Base-by-base conservation (phyloP, 2,888 invertebrate species). In the Nematopogon swammerdamellus region DNA sequence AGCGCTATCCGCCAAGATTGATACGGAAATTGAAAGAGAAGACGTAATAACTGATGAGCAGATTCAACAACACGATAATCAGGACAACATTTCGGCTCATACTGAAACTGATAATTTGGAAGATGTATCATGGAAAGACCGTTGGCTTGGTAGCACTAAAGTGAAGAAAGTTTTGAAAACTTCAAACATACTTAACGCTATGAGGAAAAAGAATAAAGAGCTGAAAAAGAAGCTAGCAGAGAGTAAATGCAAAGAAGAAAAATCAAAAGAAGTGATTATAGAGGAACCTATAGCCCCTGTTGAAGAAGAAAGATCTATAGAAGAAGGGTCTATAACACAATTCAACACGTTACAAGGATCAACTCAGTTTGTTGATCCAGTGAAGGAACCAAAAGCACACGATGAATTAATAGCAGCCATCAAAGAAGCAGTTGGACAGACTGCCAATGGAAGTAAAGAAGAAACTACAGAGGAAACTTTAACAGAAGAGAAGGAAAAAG, bases 131-230 rank as follows among this genome's bases (percentile, higher is more conserved):
- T 85, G 85, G 85, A 83, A 82, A 59, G 74, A 81, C 44, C 68
- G 85, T 45, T 85, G 84, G 61, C 63, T 85, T 45, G 80, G 71
- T 11, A 85, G 85, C 54, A 77, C 69, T 14, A 85, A 84, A 64
- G 85, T 85, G 0, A 83, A 79, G 59, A 80, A 65, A 56, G 83
- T 85, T 1, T 59, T 85, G 17, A 76, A 72, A 0, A 75, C 80
- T 1, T 74, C 85, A 0, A 80, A 80, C 45, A 70, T 85, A 44
- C 66, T 83, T 1, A 85, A 85, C 55, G 82, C 83, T 17, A 63
- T 85, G n/a, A 68, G 85, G 52, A 83, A 83, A 57, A 84, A 84
- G 60, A 82, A 84, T 55, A 76, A 62, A 57, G 69, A 80, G 51
- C 55, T 80, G 1, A 80, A 79, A 55, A 70, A 62, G 52, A 77